Conservation (phyloP, 2,888 invertebrate genomes). For the Adelognathus sp. region DNA sequence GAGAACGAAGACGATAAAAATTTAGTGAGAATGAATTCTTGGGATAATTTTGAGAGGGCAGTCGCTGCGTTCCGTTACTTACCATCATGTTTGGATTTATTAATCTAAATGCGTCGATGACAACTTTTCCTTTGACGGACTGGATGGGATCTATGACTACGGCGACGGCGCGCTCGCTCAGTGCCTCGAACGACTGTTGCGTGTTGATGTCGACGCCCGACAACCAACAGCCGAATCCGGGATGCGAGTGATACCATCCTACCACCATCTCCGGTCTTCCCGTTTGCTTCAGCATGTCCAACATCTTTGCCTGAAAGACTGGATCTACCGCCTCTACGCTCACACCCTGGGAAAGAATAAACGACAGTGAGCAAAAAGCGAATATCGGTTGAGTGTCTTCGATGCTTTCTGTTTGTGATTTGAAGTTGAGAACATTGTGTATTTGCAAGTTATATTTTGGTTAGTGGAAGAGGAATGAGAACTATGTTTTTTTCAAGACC, state of each 20-base stretch:
- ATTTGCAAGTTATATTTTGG: too few relatives aligned
- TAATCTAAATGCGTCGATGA: constrained; percentile 99
- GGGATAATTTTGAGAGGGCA: neutral
- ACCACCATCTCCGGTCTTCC: constrained; percentile 99
- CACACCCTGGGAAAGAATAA: constrained; percentile 85
- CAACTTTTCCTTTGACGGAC: constrained; percentile 99
- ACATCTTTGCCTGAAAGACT: constrained; percentile 99
- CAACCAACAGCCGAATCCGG: constrained; percentile 99
- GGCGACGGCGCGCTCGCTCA: constrained; percentile 98
- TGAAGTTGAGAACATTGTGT: too few relatives aligned
- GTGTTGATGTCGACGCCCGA: constrained; percentile 99
- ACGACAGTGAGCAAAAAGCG: too few relatives aligned
- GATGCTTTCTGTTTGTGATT: too few relatives aligned
- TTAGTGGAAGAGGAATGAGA: too few relatives aligned
- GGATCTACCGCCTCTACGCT: constrained; percentile 99
- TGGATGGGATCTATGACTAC: constrained; percentile 99
- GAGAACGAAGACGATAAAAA: constrained; percentile 7
- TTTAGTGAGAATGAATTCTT: neutral
- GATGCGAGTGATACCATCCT: constrained; percentile 99
- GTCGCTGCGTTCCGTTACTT: constrained; percentile 34
- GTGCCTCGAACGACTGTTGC: constrained; percentile 99
- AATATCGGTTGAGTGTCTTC: too few relatives aligned
- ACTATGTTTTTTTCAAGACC: too few relatives aligned
- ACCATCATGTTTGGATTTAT: constrained; percentile 99
- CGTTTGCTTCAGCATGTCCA: constrained; percentile 98